These are phyloP conservation scores for Cynoglossus semilaevis DNA, from an alignment of 2,113 vertebrate species.

Conservation along the genomic window DNA sequence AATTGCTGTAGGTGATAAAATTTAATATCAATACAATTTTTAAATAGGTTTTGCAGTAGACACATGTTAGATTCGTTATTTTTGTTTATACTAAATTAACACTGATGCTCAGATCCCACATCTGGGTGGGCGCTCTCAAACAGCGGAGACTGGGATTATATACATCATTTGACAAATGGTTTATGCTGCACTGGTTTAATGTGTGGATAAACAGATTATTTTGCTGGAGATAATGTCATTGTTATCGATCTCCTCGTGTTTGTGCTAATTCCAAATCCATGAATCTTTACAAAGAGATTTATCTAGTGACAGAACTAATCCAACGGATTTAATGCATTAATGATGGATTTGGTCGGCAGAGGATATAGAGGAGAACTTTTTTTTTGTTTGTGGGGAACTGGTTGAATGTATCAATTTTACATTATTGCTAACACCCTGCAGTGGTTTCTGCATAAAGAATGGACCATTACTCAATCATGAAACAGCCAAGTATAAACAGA, in stretches of 20 bases:
- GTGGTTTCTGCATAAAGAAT: slow-evolving; percentile 67
- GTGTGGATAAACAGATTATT: slow-evolving; percentile 66
- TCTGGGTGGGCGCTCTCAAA: slow-evolving; percentile 21
- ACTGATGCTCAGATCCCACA: background rate
- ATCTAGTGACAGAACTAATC: slow-evolving; percentile 60
- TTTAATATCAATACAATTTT: slow-evolving; percentile 7
- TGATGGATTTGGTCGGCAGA: slow-evolving; percentile 61
- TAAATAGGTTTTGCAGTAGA: slow-evolving; percentile 2
- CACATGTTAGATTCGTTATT: background rate
- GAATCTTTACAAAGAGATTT: slow-evolving; percentile 73
- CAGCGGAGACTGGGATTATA: slow-evolving; percentile 15
- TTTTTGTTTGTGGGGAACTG: slow-evolving; percentile 37
- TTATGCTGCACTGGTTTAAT: slow-evolving; percentile 45
- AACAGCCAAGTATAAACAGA: slow-evolving; percentile 77
- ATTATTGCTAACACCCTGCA: slow-evolving; percentile 63
- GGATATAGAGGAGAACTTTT: slow-evolving; percentile 55
- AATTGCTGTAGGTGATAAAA: background rate
- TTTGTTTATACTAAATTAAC: no score
- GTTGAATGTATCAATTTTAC: slow-evolving; percentile 63
- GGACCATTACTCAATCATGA: slow-evolving; percentile 71
- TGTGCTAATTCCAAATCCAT: slow-evolving; percentile 74
- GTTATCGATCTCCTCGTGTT: slow-evolving; percentile 67
- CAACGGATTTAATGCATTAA: slow-evolving; percentile 61
- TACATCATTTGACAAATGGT: slow-evolving; percentile 49
- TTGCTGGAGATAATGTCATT: slow-evolving; percentile 65